Conservation (phyloP, 2,888 invertebrate genomes). For the Folsomia candida region DNA sequence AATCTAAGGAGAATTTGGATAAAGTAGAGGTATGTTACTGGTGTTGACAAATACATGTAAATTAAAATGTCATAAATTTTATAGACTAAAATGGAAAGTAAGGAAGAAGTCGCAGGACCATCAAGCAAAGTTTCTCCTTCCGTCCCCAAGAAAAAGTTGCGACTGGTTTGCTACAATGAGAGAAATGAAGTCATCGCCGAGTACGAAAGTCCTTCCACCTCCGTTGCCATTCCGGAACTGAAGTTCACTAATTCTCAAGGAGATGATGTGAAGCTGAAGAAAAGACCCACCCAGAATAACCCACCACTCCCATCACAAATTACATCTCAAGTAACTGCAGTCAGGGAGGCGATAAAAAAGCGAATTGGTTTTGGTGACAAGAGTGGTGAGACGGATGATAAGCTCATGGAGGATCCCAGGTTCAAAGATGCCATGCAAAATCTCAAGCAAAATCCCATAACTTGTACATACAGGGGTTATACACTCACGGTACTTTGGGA, state of each 20-base stretch:
- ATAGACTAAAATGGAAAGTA: not conserved
- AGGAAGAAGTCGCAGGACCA: not conserved
- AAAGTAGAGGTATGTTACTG: not conserved
- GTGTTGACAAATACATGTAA: not conserved
- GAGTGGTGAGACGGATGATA: not conserved
- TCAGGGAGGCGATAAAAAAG: not conserved
- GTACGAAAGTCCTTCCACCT: not conserved
- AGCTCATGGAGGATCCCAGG: not conserved
- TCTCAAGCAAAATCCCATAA: not conserved
- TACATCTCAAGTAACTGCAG: not conserved
- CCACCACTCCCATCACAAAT: not conserved
- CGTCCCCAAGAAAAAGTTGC: not conserved
- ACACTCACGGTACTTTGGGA: not conserved
- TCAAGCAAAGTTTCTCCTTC: not conserved
- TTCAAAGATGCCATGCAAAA: not conserved
- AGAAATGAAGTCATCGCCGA: not conserved
- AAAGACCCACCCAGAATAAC: too few relatives aligned
- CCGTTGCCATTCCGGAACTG: not conserved
- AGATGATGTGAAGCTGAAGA: not conserved
- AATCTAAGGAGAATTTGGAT: not conserved
- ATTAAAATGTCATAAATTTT: not conserved
- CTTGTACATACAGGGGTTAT: not conserved
- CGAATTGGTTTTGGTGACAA: not conserved
- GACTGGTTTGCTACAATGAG: not conserved
- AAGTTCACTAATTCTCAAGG: not conserved